These are phyloP conservation scores for Caranx melampygus DNA, from an alignment of 2,113 vertebrate species.

Conservation along the genomic window DNA sequence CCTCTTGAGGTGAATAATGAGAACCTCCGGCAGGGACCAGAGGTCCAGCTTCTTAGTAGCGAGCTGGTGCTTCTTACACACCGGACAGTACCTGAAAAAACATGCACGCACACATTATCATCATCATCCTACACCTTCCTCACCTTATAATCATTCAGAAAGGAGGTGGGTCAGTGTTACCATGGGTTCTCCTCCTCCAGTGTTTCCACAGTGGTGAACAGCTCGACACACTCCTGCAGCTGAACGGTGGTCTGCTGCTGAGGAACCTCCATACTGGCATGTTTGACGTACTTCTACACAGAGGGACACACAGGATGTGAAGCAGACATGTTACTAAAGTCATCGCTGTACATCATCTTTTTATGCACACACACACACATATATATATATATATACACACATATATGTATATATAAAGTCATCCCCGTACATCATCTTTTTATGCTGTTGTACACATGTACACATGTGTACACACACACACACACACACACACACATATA, in stretches of 20 bases:
- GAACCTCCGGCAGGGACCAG: slow-evolving; percentile 89
- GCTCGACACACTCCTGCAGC: slow-evolving; percentile 90
- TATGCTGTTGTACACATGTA: too few relatives aligned
- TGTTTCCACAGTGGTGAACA: slow-evolving; percentile 90
- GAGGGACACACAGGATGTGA: not conserved
- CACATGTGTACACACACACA: too few relatives aligned
- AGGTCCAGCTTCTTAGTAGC: slow-evolving; percentile 94
- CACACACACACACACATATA: too few relatives aligned
- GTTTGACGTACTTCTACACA: slow-evolving; percentile 87
- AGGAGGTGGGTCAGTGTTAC: slow-evolving; percentile 70
- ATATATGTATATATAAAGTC: too few relatives aligned
- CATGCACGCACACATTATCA: not conserved
- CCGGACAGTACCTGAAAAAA: slow-evolving; percentile 87
- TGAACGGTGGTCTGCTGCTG: slow-evolving; percentile 85
- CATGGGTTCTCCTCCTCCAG: slow-evolving; percentile 93
- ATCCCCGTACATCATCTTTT: too few relatives aligned
- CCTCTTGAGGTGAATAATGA: slow-evolving; percentile 92
- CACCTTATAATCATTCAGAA: not conserved
- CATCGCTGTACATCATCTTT: too few relatives aligned
- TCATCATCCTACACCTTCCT: not conserved
- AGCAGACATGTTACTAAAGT: too few relatives aligned
- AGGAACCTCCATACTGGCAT: slow-evolving; percentile 85
- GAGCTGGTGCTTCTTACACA: slow-evolving; percentile 90
- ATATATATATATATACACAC: too few relatives aligned
- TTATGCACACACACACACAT: too few relatives aligned